phyloP scores from a whole-genome alignment of 2,888 invertebrate species.

The Gymnoscelis rufifasciata region DNA sequence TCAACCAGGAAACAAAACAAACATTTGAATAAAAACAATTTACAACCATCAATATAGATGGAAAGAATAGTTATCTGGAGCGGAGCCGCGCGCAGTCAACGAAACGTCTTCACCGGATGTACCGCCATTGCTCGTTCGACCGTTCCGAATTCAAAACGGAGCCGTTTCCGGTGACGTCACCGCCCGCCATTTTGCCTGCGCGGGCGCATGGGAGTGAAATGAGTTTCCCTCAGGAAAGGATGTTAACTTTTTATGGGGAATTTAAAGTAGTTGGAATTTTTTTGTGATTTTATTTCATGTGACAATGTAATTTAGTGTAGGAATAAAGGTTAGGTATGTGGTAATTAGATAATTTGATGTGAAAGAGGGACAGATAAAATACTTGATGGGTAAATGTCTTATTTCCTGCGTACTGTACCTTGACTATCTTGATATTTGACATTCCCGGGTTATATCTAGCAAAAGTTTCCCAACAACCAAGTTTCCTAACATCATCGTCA shows the following conservation, averaged over 20 bases:
- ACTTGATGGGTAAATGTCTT: too few species aligned
- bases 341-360: neutral
- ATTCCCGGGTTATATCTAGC: too few species aligned
- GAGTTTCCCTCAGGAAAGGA: slow-evolving; percentile 66
- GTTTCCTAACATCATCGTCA: too few species aligned
- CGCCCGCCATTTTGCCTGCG: slow-evolving; percentile 63
- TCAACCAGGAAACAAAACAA: slow-evolving; percentile 5
- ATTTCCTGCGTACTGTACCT: too few species aligned
- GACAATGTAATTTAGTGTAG: slow-evolving; percentile 7
- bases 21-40: slow-evolving; percentile 5
- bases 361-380: neutral
- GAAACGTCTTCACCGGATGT: slow-evolving; percentile 79
- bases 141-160: slow-evolving; percentile 79
- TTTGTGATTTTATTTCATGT: slow-evolving; percentile 17
- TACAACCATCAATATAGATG: slow-evolving; percentile 23
- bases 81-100: slow-evolving; percentile 55
- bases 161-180: slow-evolving; percentile 76
- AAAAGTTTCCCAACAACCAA: too few species aligned
- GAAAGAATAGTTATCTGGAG: slow-evolving; percentile 29
- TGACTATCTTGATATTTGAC: too few species aligned
- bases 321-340: neutral
- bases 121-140: slow-evolving; percentile 77
- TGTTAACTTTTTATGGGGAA: slow-evolving; percentile 38
- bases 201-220: slow-evolving; percentile 64
- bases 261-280: slow-evolving; percentile 27